These are phyloP conservation scores for Hermodice carunculata DNA, from an alignment of 2,888 invertebrate genomes.

Conservation along the genomic window DNA sequence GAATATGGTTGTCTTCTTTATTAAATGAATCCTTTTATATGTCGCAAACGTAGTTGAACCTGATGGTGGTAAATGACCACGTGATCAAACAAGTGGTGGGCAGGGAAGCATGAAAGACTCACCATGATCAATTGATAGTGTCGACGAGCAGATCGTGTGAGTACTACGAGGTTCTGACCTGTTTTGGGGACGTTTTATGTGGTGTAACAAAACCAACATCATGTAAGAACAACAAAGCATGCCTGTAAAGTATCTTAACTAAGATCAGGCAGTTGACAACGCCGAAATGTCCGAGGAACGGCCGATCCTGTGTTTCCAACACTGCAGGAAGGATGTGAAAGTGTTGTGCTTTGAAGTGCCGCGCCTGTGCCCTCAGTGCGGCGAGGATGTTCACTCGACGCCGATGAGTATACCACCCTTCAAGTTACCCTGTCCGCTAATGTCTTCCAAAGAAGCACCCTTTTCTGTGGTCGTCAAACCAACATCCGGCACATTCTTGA, in stretches of 20 bases:
- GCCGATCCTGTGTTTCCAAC: conserved; percentile 87
- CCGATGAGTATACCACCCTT: conserved; percentile 81
- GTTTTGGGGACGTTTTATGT: too few relatives aligned
- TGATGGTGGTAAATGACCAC: too few relatives aligned
- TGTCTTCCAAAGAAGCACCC: conserved; percentile 83
- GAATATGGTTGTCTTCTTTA: too few relatives aligned
- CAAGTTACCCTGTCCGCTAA: conserved; percentile 85
- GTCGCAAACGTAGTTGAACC: too few relatives aligned
- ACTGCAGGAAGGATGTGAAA: conserved; percentile 81
- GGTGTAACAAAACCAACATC: too few relatives aligned
- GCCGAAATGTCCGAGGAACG: conserved; percentile 1
- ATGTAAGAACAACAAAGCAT: too few relatives aligned
- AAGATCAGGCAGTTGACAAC: neutral
- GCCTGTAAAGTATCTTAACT: too few relatives aligned
- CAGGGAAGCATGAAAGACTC: too few relatives aligned
- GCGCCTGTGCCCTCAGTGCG: conserved; percentile 81
- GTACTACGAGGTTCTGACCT: neutral
- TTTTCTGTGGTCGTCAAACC: conserved; percentile 89
- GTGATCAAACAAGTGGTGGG: too few relatives aligned
- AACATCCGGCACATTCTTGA: conserved; percentile 87
- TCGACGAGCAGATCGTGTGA: neutral
- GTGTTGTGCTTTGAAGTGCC: conserved; percentile 87
- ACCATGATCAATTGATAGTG: neutral
- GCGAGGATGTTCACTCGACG: conserved; percentile 74
- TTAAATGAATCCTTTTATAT: too few relatives aligned